phyloP scores from a whole-genome alignment of 2,888 invertebrate genomes.

The Trachelus stipa region DNA sequence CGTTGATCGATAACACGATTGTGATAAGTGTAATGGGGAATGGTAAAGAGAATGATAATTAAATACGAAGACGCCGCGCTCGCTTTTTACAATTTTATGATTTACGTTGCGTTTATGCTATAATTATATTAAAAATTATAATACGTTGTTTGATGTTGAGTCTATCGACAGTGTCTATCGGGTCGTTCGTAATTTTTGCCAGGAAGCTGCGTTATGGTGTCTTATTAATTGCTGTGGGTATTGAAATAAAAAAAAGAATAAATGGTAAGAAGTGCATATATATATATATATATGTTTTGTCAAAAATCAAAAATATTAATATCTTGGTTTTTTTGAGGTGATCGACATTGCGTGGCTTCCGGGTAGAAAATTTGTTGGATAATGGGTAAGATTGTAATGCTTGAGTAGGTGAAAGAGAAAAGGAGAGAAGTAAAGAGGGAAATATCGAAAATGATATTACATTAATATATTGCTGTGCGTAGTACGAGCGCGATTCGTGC shows the following conservation, averaged over 20 bases:
- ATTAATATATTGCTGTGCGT: background rate
- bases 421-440: background rate
- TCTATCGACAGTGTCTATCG: background rate
- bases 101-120: background rate
- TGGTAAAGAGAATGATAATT: background rate
- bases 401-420: background rate
- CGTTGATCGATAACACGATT: slow-evolving; percentile 22
- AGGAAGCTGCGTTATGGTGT: background rate
- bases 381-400: background rate
- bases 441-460: background rate
- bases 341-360: background rate
- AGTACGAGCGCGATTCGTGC: background rate
- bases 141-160: background rate
- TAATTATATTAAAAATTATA: background rate
- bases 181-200: background rate
- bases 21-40: background rate
- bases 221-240: background rate
- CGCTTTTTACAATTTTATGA: background rate
- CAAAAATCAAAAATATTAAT: background rate
- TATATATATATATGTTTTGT: too few relatives aligned
- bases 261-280: too few relatives aligned
- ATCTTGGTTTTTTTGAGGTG: background rate
- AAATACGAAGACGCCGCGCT: background rate
- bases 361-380: background rate
- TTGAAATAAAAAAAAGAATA: background rate